Evolutionary conservation across 2,888 invertebrate species (phyloP), one percentile per base, ranked within the genome.

Genomic region (Lucinisca nassula): DNA sequence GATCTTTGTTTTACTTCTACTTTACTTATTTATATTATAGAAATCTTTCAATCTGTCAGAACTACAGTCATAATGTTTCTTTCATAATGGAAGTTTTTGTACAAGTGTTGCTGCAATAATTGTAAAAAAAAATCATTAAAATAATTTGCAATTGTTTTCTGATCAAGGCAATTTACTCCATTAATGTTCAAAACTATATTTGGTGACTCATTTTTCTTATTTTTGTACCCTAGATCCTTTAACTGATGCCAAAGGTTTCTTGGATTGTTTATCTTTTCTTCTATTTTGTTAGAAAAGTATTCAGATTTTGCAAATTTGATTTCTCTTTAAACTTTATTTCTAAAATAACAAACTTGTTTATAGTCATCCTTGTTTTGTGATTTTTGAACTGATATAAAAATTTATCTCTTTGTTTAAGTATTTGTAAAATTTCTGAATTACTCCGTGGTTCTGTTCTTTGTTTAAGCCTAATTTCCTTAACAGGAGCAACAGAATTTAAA

Each of bases 401-500:
- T 10, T 2, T 24, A 61, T 58, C 38, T 14, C 61, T 58, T 0
- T 4, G 3, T 14, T 40, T 61, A 14, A 78, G 38, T n/a, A 78
- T 40, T 12, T 30, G 21, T 6, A 77, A 37, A 8, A 61, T 35
- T 37, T 77, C 61, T 14, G 77, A 58, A 10, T 4, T 17, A 10
- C 37, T 27, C 77, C 61, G 61, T 38, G 61, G 77, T 77, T 77
- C 77, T 10, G 61, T 61, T 27, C 77, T 58, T 38, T 77, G 77
- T 27, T 77, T 77, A 6, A 77, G 30, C 24, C 77, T 32, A 1
- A 77, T 40, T 17, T 77, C 37, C 37, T 77, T 77, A 10, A 77
- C 27, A 37, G 77, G 77, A 38, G 77, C 77, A 24, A 58, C 0
- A 24, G 27, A 38, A 27, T 55, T 55, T 17, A 77, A 77, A 49